Evolutionary conservation across 2,888 invertebrate species (phyloP), one percentile per base, ranked within the genome.

Genomic region (Vanessa cardui): DNA sequence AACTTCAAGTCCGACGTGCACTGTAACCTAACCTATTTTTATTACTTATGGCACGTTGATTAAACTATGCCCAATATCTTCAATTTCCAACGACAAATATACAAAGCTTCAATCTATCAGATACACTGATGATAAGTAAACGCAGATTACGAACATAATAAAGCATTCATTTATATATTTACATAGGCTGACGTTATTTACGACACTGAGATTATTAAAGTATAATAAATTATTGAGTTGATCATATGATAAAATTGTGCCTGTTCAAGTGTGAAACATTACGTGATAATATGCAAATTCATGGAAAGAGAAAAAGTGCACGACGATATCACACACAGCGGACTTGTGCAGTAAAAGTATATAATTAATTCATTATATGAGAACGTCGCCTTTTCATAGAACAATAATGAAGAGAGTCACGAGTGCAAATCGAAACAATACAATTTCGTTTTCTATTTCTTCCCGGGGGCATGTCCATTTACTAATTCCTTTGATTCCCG

Each of bases 231-330:
- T 61, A 61, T 61, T 54, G 33, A 58, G 61, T 54, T 47, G 52
- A 72, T 72, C 68, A 68, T 61, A 46, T 70, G 73, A 78, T 76
- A 69, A 66, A 63, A 62, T 59, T 67, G 64, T 54, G 64, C 68
- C 76, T 70, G 74, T 69, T 72, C 68, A 69, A 60, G 67, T 72
- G 70, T 78, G 61, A 69, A 63, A 70, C 59, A 58, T 72, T 78
- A 81, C 80, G 80, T 83, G 84, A 78, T 77, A 71, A 80, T 85
- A 88, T 86, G 85, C 81, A 85, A 88, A 89, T 83, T 72, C 63
- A 76, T 74, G 71, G 60, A 64, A 72, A 66, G 69, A 72, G 45
- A 33, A 69, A 80, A 82, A 71, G 1, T 47, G 66, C 72, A 76
- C 69, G 77, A 52, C 77, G 76, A 74, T 56, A 47, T 74, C 70